Conservation (phyloP, 2,888 invertebrate species). For the Eupithecia centaureata region DNA sequence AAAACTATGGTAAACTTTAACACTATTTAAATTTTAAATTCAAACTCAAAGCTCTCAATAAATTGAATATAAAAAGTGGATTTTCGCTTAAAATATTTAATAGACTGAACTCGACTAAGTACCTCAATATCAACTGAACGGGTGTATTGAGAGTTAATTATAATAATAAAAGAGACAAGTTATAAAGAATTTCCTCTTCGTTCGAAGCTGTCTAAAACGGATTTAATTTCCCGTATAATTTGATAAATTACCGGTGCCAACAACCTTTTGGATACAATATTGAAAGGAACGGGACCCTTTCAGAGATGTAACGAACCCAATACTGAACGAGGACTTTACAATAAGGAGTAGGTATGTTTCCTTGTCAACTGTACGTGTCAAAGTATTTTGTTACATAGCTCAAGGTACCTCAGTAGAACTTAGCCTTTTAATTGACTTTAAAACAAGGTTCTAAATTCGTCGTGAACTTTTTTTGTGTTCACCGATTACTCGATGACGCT, state of each 20-base stretch:
- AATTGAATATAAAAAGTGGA: background rate
- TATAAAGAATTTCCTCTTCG: background rate
- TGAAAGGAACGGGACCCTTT: background rate
- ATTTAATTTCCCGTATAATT: slow-evolving; percentile 2
- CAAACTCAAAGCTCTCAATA: background rate
- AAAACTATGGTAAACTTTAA: background rate
- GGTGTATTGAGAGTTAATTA: background rate
- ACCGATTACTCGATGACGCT: too few species aligned
- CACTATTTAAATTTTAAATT: background rate
- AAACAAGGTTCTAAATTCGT: too few species aligned
- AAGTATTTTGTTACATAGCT: background rate
- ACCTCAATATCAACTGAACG: background rate
- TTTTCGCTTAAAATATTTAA: background rate
- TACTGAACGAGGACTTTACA: background rate
- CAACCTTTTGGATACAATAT: background rate
- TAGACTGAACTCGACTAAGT: background rate
- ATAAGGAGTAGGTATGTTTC: background rate
- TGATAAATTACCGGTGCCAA: slow-evolving; percentile 4
- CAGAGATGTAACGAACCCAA: background rate
- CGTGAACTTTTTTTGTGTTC: too few species aligned
- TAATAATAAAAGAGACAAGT: background rate
- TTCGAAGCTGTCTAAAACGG: background rate
- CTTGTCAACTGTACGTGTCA: background rate
- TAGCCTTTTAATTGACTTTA: too few species aligned
- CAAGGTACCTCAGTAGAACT: too few species aligned